These are phyloP conservation scores for Zeugodacus cucurbitae DNA, from an alignment of 1,140 invertebrate species.

Conservation along the genomic window DNA sequence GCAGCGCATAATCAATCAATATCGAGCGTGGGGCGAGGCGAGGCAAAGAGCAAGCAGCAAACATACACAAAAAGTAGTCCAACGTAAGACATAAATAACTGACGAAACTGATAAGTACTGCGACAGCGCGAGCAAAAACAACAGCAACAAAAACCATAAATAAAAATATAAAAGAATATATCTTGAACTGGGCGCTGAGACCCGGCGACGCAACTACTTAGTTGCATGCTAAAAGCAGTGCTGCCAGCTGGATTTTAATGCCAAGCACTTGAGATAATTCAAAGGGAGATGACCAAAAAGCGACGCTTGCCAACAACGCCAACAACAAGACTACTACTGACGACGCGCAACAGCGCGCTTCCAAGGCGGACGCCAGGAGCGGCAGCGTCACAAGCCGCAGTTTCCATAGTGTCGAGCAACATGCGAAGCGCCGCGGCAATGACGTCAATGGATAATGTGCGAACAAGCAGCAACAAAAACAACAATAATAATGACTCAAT, in stretches of 20 bases:
- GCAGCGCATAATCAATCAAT: conserved; percentile 35
- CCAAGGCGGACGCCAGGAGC: too few relatives aligned
- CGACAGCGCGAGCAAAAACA: not conserved
- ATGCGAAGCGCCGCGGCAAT: not conserved
- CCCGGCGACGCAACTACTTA: not conserved
- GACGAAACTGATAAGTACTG: not conserved
- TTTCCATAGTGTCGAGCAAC: not conserved
- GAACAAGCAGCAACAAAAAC: not conserved
- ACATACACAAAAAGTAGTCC: not conserved
- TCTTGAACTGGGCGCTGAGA: not conserved
- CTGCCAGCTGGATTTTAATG: not conserved
- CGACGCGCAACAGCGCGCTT: not conserved
- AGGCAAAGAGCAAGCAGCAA: not conserved
- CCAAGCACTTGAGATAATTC: not conserved
- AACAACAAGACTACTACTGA: not conserved
- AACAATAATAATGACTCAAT: not conserved
- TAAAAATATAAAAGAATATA: not conserved
- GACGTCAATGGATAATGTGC: not conserved
- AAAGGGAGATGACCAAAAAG: conserved; percentile 8
- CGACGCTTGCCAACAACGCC: not conserved
- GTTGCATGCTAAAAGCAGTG: not conserved
- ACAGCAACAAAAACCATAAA: not conserved
- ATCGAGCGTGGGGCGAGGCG: not conserved
- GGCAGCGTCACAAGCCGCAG: not conserved
- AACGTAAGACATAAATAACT: conserved; percentile 6